phyloP scores from a whole-genome alignment of 2,888 invertebrate genomes.

The Hydropsyche betteni region DNA sequence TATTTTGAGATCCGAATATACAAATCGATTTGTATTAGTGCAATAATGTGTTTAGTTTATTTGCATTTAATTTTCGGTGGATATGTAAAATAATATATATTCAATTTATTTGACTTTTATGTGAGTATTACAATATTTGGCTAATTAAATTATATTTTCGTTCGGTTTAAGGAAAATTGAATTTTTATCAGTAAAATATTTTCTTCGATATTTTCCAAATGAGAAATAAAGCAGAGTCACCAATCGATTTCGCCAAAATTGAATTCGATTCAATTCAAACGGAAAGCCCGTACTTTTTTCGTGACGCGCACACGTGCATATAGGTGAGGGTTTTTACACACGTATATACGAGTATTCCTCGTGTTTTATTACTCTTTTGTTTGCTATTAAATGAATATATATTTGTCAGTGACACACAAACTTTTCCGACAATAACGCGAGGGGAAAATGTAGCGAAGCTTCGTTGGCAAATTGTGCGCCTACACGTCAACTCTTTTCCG shows the following conservation, averaged over 20 bases:
- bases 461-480: too few relatives aligned
- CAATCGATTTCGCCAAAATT: constrained; percentile 23
- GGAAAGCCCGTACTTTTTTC: constrained; percentile 23
- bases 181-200: neutral
- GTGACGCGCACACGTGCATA: constrained; percentile 14
- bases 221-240: constrained; percentile 14
- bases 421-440: constrained; percentile 14
- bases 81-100: too few relatives aligned
- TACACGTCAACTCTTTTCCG: constrained; percentile 1
- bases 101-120: too few relatives aligned
- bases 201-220: neutral
- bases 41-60: too few relatives aligned
- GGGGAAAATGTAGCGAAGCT: neutral
- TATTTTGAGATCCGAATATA: too few relatives aligned
- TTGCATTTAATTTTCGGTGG: too few relatives aligned
- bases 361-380: constrained; percentile 32
- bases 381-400: constrained; percentile 31
- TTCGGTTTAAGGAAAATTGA: too few relatives aligned
- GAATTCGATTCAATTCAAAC: constrained; percentile 29
- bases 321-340: constrained; percentile 28
- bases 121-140: too few relatives aligned
- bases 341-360: constrained; percentile 30
- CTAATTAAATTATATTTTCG: too few relatives aligned
- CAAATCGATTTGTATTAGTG: too few relatives aligned
- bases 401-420: constrained; percentile 20